Percentiles rank a stretch among this genome's conserved stretches.
These are phyloP conservation scores for Eristalis arbustorum DNA, from an alignment of 2,888 invertebrate genomes.

Conservation along the genomic window DNA sequence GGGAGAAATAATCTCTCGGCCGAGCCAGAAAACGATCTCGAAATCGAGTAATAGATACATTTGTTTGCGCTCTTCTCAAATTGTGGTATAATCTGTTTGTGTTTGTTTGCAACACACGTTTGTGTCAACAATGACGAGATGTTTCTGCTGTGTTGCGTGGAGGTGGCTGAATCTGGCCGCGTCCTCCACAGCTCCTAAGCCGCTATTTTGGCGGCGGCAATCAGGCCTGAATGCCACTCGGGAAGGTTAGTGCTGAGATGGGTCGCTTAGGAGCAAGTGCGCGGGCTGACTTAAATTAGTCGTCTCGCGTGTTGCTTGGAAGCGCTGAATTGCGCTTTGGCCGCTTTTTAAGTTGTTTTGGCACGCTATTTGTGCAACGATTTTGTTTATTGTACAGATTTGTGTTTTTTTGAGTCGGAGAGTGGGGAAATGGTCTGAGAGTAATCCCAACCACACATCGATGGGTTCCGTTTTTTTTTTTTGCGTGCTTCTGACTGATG, in stretches of 20 bases:
- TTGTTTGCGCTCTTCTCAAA: not conserved
- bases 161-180: not conserved
- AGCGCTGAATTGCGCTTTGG: too few relatives aligned
- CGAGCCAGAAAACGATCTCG: not conserved
- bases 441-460: too few relatives aligned
- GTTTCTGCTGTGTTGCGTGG: not conserved
- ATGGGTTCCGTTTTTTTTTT: too few relatives aligned
- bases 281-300: not conserved
- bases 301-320: too few relatives aligned
- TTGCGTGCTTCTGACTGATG: too few relatives aligned
- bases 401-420: too few relatives aligned
- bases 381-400: too few relatives aligned
- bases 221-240: not conserved
- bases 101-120: not conserved
- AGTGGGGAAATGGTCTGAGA: too few relatives aligned
- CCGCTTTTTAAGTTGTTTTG: too few relatives aligned
- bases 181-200: not conserved
- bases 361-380: too few relatives aligned
- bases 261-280: not conserved
- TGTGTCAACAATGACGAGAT: not conserved
- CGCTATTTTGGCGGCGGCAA: not conserved
- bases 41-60: constrained; percentile 2
- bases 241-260: not conserved
- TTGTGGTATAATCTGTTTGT: not conserved
- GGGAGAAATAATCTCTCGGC: not conserved